Base-by-base conservation (phyloP, 1,140 invertebrate genomes). In the Carposina sasakii region DNA sequence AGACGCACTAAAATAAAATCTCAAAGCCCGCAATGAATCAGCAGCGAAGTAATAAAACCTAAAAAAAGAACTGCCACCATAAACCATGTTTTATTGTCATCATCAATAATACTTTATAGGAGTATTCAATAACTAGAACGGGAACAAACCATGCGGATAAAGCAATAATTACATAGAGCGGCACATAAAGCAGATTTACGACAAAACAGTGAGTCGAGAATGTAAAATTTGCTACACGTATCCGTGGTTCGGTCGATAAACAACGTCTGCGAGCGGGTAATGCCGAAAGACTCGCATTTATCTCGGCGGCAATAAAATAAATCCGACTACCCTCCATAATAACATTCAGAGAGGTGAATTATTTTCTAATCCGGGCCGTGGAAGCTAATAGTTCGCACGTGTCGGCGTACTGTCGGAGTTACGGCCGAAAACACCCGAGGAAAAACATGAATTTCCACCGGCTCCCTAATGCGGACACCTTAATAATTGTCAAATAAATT, bases 401-500 rank as follows among this genome's bases (percentile, higher is more conserved):
- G 79, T 68, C 60, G 62, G 73, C 60, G 60, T 74, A 69, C 63
- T 66, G 57, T 48, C 67, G 74, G 75, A 79, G 57, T 71, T 76
- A 79, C 66, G 55, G 60, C 39, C 54, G 72, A 71, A 75, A 78
- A 77, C 74, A 77, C 70, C 72, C 75, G 64, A 70, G 75, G 74
- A 72, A 83, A 83, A 81, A 77, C 79, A 83, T 79, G 71, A 72
- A 70, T 76, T 78, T 71, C 71, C 68, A 6, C 5, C 12, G 24
- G 5, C 24, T 67, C 60, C 63, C 64, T 53, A 34, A 10, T 34
- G 33, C 33, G 15, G 71, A 76, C 76, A 78, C 76, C 71, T 81
- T 78, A 76, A 81, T 84, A 81, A 84, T 81, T 81, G 77, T 81
- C 77, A 78, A 81, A 84, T 84, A 84, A 84, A 84, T 84, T 34